Base-by-base conservation (phyloP, 2,888 invertebrate species). In the Cinara cedri region DNA sequence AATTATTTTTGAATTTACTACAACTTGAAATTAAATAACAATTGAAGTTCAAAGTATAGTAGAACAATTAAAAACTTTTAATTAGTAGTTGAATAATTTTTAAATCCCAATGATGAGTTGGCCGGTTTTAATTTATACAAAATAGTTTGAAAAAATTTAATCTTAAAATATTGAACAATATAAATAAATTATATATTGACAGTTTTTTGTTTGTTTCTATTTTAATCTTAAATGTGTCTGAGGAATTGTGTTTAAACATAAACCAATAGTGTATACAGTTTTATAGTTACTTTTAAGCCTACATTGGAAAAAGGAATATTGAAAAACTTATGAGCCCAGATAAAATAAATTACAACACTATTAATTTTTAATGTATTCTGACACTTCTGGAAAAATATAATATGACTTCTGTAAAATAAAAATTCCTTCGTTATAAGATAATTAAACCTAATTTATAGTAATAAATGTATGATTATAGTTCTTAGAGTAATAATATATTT, bases 101-200 rank as follows among this genome's bases (percentile, higher is more conserved):
- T 55, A 10, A 19, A 21, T 21, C 21, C 11, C 11, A 3, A 34
- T 6, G 34, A 34, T 26, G 1, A 68, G 26, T 68, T 63, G 42
- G 21, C 63, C 8, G 42, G 49, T 19, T 26, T 34, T 62, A 62
- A 74, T 63, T 60, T 34, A 57, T 44, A 34, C 60, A 60, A 2
- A 46, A 72, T 34, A 6, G 34, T 26, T 49, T 49, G n/a, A 60
- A 62, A 49, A 62, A 26, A 72, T 62, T 72, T 14, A 62, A 62
- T 72, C 49, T 51, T n/a, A n/a, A n/a, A n/a, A n/a, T n/a, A n/a
- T n/a, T n/a, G n/a, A n/a, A n/a, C 1, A 0, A 62, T 42, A 51
- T 34, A 34, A 49, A 3, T 49, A 19, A 54, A 54, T 54, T 13
- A 49, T 14, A 10, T 34, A 57, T 34, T 34, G 6, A 34, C 34